phyloP scores from a whole-genome alignment of 1,140 invertebrate species.

The Drosophila sturtevanti region DNA sequence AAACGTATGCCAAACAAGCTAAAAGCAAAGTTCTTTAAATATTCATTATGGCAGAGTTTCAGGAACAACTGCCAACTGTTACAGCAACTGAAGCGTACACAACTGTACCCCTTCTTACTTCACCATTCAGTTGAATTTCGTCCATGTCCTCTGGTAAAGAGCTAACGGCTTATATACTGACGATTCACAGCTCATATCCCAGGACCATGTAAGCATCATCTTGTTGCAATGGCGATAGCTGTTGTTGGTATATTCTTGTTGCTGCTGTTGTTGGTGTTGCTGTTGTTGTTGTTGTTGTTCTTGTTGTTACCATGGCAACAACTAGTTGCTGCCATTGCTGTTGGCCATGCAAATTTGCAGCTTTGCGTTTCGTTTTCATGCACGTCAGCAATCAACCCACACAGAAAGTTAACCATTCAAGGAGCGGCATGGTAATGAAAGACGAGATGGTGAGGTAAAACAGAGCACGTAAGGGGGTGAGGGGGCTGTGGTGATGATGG shows the following conservation, averaged over 20 bases:
- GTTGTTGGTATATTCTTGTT: slow-evolving; percentile 9
- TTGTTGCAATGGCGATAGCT: slow-evolving; percentile 34
- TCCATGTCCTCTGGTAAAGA: slow-evolving; percentile 1
- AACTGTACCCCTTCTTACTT: background rate
- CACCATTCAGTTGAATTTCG: background rate
- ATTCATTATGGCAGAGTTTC: background rate
- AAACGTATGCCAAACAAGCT: background rate
- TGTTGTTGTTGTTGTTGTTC: background rate
- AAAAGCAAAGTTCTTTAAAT: background rate
- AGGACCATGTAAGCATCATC: background rate
- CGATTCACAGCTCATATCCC: slow-evolving; percentile 38
- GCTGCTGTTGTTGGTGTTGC: slow-evolving; percentile 3
- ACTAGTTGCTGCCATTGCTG: slow-evolving; percentile 39
- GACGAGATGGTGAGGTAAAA: background rate
- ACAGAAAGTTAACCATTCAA: slow-evolving; percentile 43
- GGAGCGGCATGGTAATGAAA: background rate
- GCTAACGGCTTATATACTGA: slow-evolving; percentile 13
- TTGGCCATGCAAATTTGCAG: slow-evolving; percentile 55
- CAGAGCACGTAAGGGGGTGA: background rate
- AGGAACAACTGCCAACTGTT: background rate
- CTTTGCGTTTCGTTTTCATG: slow-evolving; percentile 43
- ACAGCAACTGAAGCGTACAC: background rate
- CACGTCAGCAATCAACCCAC: slow-evolving; percentile 66
- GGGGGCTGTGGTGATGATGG: too few relatives aligned
- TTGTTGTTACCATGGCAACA: slow-evolving; percentile 43